A percentile compares a stretch with the other conserved stretches of the same genome.
These are phyloP conservation scores for Caenorhabditis japonica DNA, from an alignment of 2,888 invertebrate genomes.

Conservation along the genomic window DNA sequence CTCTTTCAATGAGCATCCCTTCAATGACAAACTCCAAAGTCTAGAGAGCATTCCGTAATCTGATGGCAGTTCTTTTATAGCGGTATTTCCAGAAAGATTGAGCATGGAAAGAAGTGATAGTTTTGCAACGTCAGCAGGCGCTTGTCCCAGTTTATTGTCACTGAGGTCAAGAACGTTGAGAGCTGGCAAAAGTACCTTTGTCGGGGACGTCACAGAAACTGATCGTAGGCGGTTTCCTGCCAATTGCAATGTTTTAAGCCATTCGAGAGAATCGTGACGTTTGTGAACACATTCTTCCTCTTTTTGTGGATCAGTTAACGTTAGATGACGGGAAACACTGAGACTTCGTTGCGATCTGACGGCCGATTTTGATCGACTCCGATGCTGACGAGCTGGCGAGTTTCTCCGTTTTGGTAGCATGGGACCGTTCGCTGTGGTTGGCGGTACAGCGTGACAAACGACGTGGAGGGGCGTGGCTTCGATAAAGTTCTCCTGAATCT, in stretches of 20 bases:
- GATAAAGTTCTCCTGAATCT: constrained; percentile 80
- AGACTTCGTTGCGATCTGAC: constrained; percentile 75
- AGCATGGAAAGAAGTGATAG: constrained; percentile 91
- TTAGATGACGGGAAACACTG: constrained; percentile 68
- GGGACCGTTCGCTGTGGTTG: constrained; percentile 44
- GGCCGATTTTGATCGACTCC: constrained; percentile 75
- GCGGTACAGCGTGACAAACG: constrained; percentile 62
- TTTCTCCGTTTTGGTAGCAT: constrained; percentile 47
- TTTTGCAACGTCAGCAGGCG: constrained; percentile 88
- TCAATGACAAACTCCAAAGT: constrained; percentile 94
- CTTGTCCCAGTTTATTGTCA: constrained; percentile 86
- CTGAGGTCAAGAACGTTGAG: constrained; percentile 95
- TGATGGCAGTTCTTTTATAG: constrained; percentile 83
- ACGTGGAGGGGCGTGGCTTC: constrained; percentile 36
- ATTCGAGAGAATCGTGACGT: constrained; percentile 85
- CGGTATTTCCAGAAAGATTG: constrained; percentile 88
- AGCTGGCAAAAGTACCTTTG: constrained; percentile 82
- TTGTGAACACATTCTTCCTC: constrained; percentile 72
- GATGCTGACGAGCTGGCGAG: constrained; percentile 58
- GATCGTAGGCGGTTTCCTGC: constrained; percentile 88
- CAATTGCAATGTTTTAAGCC: constrained; percentile 86
- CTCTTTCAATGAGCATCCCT: constrained; percentile 86
- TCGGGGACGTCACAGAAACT: constrained; percentile 79
- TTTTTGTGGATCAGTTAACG: constrained; percentile 43
- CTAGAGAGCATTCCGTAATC: constrained; percentile 85